Evolutionary conservation across 2,888 invertebrate species (phyloP).

Genomic region (Acleris holmiana): DNA sequence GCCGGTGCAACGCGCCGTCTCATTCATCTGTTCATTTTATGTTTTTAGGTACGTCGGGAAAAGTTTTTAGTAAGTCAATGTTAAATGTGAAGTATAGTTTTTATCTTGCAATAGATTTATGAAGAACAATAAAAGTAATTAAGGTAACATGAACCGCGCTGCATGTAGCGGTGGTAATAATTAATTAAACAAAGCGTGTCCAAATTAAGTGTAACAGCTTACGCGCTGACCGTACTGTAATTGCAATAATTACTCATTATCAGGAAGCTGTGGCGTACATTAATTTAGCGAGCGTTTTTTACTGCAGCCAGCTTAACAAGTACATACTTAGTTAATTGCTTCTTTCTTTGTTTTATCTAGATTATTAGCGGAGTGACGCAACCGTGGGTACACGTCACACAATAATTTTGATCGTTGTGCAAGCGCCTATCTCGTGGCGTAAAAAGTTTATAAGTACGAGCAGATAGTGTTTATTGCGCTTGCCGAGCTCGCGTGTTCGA

Average conservation of each 20-base stretch:
- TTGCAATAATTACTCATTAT: conserved; percentile 80
- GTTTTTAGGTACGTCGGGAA: conserved; percentile 11
- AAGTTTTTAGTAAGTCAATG: conserved; percentile 10
- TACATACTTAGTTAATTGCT: conserved; percentile 80
- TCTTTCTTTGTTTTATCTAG: conserved; percentile 74
- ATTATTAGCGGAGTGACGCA: conserved; percentile 69
- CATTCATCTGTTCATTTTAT: conserved; percentile 24
- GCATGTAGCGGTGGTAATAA: conserved; percentile 46
- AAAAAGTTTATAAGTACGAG: conserved; percentile 50
- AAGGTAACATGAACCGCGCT: conserved; percentile 47
- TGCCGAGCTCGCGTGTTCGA: conserved; percentile 60
- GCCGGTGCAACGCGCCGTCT: conserved; percentile 13
- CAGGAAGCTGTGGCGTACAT: conserved; percentile 74
- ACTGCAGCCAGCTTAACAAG: conserved; percentile 72
- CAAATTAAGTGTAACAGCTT: conserved; percentile 54
- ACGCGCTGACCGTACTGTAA: conserved; percentile 71
- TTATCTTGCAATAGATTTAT: conserved; percentile 44
- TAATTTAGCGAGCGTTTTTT: conserved; percentile 77
- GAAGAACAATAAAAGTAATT: conserved; percentile 45
- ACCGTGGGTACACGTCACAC: conserved; percentile 61
- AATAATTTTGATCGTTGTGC: conserved; percentile 72
- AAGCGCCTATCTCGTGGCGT: conserved; percentile 50
- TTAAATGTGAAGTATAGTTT: conserved; percentile 41
- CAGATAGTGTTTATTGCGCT: conserved; percentile 48
- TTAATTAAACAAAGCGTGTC: conserved; percentile 54